A percentile compares a stretch with the other conserved stretches of the same genome.
Evolutionary conservation across 1,140 invertebrate species (phyloP).

Genomic region (Brachionus koreanus): DNA sequence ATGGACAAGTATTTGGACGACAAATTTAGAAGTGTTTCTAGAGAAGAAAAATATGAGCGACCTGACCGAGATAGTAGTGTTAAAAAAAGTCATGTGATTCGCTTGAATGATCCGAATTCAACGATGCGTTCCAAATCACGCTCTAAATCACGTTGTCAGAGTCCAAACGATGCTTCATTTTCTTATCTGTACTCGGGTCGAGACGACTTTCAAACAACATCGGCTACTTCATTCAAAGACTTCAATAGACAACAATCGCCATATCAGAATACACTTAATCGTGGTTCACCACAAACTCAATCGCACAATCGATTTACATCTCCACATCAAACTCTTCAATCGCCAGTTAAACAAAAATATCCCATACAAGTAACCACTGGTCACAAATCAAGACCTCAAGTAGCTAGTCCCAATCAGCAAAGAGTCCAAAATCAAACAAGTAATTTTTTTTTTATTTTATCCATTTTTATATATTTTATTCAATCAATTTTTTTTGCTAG

Average conservation of each 20-base stretch:
- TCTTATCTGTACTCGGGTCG: conserved; percentile 42
- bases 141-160: conserved; percentile 12
- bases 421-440: background rate
- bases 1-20: conserved; percentile 43
- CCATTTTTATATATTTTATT: background rate
- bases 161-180: conserved; percentile 34
- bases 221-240: conserved; percentile 25
- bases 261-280: background rate
- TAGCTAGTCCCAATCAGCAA: background rate
- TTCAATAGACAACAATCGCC: conserved; percentile 15
- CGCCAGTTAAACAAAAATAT: background rate
- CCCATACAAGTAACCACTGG: background rate
- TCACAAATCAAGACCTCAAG: background rate
- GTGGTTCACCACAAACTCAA: conserved; percentile 20
- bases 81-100: conserved; percentile 30
- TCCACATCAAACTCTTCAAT: background rate
- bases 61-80: background rate
- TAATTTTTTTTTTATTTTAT: background rate
- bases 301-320: conserved; percentile 20
- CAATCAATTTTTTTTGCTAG: background rate
- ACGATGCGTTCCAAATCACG: conserved; percentile 11
- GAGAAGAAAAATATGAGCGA: background rate
- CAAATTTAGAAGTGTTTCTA: background rate
- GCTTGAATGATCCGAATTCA: conserved; percentile 15
- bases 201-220: conserved; percentile 31